Evolutionary conservation across 1,140 invertebrate species (phyloP), one percentile per base, ranked within the genome.

Genomic region (Hypothenemus hampei): DNA sequence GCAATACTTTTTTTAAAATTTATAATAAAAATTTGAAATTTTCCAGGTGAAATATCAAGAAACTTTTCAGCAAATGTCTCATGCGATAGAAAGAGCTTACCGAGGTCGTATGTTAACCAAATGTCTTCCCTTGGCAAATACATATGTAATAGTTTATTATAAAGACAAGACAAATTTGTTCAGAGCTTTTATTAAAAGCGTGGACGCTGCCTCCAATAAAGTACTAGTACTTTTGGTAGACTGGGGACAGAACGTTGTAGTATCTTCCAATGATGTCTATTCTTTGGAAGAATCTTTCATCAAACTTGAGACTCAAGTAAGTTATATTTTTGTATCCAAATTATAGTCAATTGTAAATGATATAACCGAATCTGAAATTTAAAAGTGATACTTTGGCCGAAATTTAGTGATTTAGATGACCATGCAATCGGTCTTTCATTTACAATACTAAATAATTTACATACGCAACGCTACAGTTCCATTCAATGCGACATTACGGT

Each of bases 211-310:
- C 22, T 41, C 13, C 6, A 50, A 60, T 33, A 52, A 54, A 36
- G 60, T 50, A 10, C 50, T 57, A 8, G 60, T 64, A 23, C 44
- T 43, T 18, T 50, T 64, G 8, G 56, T 64, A 6, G 63, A 64
- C 49, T 64, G 60, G 60, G 63, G 63, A 13, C 11, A 48, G 11
- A 56, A 45, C 13, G 48, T 55, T 23, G 33, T 52, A 6, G 57
- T 64, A 8, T 19, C 57, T 6, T 55, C 46, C 26, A 19, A 26
- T 11, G 43, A 43, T 29, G 37, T 62, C 8, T 49, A 31, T 20
- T 22, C 58, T 8, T 23, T 64, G 16, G n/a, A 45, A 3, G 57
- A 59, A 31, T 16, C 23, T 10, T 60, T 62, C 23, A 58, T 56
- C 2, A 60, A 39, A 51, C 24, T 64, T 16, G 60, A 64, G 22